Percentiles rank a stretch among this genome's conserved stretches.
Evolutionary conservation across 2,113 vertebrate genomes (phyloP).

Genomic region (Eptesicus fuscus): DNA sequence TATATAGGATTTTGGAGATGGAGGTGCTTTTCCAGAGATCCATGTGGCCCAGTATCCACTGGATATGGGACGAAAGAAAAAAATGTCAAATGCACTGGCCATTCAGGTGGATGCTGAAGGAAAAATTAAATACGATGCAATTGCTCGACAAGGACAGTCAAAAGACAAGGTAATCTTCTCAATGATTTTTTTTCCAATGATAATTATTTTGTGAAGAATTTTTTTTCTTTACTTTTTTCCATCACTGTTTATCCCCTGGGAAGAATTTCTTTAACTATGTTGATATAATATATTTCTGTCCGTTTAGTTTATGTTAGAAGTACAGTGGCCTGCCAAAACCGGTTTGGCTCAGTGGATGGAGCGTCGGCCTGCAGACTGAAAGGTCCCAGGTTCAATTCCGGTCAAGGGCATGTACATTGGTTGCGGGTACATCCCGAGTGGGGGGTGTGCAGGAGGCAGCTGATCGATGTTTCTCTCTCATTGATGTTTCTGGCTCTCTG

Average conservation of each 20-base stretch:
- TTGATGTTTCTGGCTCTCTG: too few relatives aligned
- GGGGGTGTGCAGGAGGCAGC: too few relatives aligned
- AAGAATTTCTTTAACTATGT: not conserved
- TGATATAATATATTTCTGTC: slow-evolving; percentile 25
- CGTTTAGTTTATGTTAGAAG: slow-evolving; percentile 5
- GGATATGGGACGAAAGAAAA: slow-evolving; percentile 98
- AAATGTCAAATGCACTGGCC: slow-evolving; percentile 94
- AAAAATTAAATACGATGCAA: slow-evolving; percentile 97
- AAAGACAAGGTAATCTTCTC: slow-evolving; percentile 93
- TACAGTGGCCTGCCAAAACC: not conserved
- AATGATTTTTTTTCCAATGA: not conserved
- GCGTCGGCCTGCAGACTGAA: too few relatives aligned
- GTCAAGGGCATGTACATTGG: too few relatives aligned
- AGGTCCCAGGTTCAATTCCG: too few relatives aligned
- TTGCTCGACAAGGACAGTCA: slow-evolving; percentile 94
- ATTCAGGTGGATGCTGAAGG: slow-evolving; percentile 98
- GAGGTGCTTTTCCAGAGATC: slow-evolving; percentile 97
- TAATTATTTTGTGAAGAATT: not conserved
- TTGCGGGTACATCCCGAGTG: too few relatives aligned
- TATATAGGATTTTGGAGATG: slow-evolving; percentile 96
- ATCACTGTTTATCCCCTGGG: too few relatives aligned
- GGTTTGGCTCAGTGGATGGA: too few relatives aligned
- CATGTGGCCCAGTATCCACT: slow-evolving; percentile 97
- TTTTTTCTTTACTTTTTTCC: not conserved
- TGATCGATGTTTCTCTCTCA: too few relatives aligned